phyloP scores from a whole-genome alignment of 2,797 vertebrate genomes.

The Tragopan temminckii region DNA sequence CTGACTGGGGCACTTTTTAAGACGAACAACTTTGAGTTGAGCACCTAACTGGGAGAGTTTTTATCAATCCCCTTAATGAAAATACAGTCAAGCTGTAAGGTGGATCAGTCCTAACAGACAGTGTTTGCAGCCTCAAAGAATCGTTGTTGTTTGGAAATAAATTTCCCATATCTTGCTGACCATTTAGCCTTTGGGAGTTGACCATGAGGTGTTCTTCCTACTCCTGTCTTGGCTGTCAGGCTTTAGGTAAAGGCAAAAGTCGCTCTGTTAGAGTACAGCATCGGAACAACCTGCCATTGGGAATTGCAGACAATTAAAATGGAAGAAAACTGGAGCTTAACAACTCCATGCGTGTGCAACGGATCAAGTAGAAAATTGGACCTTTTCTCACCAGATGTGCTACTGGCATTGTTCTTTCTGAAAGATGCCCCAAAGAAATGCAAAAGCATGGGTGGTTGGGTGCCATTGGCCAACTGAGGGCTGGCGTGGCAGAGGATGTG shows the following conservation, averaged over 20 bases:
- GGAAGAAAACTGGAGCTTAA: neutral
- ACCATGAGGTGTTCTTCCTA: fast-evolving
- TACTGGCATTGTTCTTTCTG: neutral
- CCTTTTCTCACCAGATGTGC: fast-evolving
- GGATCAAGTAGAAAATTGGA: neutral
- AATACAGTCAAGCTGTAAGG: neutral
- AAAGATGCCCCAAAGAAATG: fast-evolving
- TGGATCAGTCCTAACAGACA: neutral
- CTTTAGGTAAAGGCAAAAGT: fast-evolving
- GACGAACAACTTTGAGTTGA: neutral
- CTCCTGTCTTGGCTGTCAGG: neutral
- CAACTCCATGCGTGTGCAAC: neutral
- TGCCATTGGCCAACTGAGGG: neutral
- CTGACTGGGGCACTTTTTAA: fast-evolving
- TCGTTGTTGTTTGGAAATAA: fast-evolving
- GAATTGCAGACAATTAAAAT: no score
- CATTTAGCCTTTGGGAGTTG: neutral
- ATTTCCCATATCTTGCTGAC: fast-evolving
- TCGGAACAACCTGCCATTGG: neutral
- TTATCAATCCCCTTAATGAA: neutral
- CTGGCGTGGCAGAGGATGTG: neutral
- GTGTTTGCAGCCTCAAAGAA: neutral
- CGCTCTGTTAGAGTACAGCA: fast-evolving
- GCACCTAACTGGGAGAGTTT: neutral
- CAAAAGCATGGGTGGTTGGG: neutral